phyloP scores from a whole-genome alignment of 2,797 vertebrate species.

The Chrosomus eos region DNA sequence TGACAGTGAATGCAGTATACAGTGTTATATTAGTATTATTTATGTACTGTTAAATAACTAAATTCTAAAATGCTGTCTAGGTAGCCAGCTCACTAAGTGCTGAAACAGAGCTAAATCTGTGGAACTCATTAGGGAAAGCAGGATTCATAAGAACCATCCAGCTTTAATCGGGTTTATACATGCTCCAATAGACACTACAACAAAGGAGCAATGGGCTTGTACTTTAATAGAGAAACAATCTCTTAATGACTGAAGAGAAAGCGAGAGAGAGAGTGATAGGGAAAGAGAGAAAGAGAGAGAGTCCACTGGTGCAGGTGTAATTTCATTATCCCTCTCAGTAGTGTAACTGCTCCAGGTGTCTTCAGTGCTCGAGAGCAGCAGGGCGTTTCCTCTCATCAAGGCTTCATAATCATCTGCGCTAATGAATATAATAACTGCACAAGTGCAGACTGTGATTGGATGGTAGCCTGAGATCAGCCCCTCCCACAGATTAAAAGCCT shows the following conservation, averaged over 20 bases:
- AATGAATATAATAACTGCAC: slow-evolving; percentile 75
- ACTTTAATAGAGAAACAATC: slow-evolving; percentile 44
- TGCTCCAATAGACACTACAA: slow-evolving; percentile 30
- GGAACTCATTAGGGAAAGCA: slow-evolving; percentile 24
- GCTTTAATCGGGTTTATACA: slow-evolving; percentile 35
- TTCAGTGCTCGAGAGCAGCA: slow-evolving; percentile 39
- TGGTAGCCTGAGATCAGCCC: slow-evolving; percentile 37
- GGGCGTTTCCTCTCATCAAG: slow-evolving; percentile 49
- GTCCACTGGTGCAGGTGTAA: slow-evolving; percentile 30
- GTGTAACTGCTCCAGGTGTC: slow-evolving; percentile 44
- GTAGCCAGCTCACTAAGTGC: slow-evolving; percentile 3
- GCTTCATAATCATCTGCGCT: slow-evolving; percentile 74
- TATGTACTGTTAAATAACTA: background rate
- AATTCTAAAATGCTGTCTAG: slow-evolving; percentile 1
- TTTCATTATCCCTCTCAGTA: slow-evolving; percentile 41
- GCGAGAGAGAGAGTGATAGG: background rate
- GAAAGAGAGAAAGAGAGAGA: background rate
- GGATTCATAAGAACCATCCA: slow-evolving; percentile 32
- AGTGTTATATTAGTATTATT: background rate
- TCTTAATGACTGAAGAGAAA: slow-evolving; percentile 34
- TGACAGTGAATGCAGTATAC: background rate
- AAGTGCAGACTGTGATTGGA: slow-evolving; percentile 71
- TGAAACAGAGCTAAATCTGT: slow-evolving; percentile 19
- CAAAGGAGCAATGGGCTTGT: slow-evolving; percentile 27
- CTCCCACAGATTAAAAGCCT: slow-evolving; percentile 59